Conservation (phyloP, 2,113 vertebrate genomes). For the Mastomys coucha region DNA sequence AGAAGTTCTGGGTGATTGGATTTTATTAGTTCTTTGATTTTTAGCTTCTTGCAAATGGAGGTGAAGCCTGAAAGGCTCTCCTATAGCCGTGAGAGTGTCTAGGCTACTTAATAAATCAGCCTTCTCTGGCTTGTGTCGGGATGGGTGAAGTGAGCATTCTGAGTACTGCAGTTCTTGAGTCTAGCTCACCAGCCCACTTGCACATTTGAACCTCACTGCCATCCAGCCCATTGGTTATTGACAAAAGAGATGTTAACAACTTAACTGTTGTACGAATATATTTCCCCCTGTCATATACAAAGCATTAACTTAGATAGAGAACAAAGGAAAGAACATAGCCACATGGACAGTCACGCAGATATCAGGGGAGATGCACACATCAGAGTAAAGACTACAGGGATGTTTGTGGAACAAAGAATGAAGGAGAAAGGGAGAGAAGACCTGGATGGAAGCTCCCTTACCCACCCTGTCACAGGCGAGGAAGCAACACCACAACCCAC, state of each 20-base stretch:
- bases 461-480: not conserved
- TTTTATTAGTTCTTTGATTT: conserved; percentile 85
- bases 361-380: not conserved
- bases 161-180: conserved; percentile 46
- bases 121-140: conserved; percentile 57
- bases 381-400: conserved; percentile 16
- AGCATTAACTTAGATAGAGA: not conserved
- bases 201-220: conserved; percentile 8
- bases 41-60: conserved; percentile 77
- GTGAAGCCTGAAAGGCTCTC: conserved; percentile 77
- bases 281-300: conserved; percentile 2
- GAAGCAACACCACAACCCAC: not conserved
- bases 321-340: not conserved
- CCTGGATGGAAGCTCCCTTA: not conserved
- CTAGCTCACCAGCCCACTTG: conserved; percentile 26
- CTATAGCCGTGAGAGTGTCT: conserved; percentile 70
- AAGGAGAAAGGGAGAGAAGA: not conserved
- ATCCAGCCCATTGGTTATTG: not conserved
- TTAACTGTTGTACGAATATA: not conserved
- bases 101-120: conserved; percentile 78
- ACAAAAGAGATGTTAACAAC: conserved; percentile 5
- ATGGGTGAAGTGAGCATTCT: conserved; percentile 46
- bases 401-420: not conserved
- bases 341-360: not conserved
- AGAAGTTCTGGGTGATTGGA: conserved; percentile 83